These are phyloP conservation scores for Temnothorax ravouxi DNA, from an alignment of 2,888 invertebrate genomes.

Conservation along the genomic window DNA sequence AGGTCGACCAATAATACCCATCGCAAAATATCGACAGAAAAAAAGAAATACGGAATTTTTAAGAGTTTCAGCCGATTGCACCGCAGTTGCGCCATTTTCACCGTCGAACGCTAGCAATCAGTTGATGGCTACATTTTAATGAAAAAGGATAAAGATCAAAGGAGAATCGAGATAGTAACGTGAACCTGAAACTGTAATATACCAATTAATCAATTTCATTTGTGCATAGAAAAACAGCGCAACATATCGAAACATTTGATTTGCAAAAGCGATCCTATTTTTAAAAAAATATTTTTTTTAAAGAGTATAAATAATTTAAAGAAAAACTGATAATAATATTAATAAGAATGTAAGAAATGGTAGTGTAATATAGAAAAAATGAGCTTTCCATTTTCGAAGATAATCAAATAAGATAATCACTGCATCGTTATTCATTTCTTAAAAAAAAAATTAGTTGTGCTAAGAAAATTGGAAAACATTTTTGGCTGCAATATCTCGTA, in stretches of 20 bases:
- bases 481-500: too few relatives aligned
- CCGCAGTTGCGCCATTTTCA: slow-evolving; percentile 22
- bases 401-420: too few relatives aligned
- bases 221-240: neutral
- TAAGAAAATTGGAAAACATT: too few relatives aligned
- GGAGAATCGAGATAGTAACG: neutral
- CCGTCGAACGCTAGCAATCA: slow-evolving; percentile 7
- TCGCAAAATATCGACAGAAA: slow-evolving; percentile 42
- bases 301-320: neutral
- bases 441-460: too few relatives aligned
- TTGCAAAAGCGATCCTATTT: neutral
- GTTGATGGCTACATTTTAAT: neutral
- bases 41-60: slow-evolving; percentile 40
- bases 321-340: neutral
- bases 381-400: too few relatives aligned
- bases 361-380: neutral
- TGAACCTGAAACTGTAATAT: neutral
- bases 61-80: slow-evolving; percentile 1
- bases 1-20: slow-evolving; percentile 45
- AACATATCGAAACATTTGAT: neutral
- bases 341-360: neutral
- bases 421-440: too few relatives aligned
- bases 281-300: neutral
- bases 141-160: slow-evolving; percentile 32
- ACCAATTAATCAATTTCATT: neutral